Percentiles rank a stretch among this genome's conserved stretches.
Conservation (phyloP, 2,113 vertebrate species). For the Shinisaurus crocodilurus region DNA sequence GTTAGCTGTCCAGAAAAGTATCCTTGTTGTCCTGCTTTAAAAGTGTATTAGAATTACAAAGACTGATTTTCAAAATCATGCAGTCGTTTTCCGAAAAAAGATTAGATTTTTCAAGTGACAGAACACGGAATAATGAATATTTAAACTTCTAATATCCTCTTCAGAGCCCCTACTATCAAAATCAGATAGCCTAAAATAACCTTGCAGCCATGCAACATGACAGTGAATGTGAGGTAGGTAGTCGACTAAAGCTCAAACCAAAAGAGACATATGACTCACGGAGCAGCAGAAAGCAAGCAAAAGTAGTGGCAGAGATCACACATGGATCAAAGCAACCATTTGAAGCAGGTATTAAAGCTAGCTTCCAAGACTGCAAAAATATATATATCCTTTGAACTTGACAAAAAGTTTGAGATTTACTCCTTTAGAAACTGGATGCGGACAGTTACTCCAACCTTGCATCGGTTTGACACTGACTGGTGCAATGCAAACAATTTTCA, state of each 20-base stretch:
- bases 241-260: not conserved
- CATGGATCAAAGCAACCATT: not conserved
- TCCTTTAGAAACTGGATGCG: not conserved
- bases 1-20: not conserved
- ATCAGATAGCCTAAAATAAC: conserved; percentile 34
- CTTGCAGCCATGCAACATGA: conserved; percentile 14
- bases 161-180: conserved; percentile 6
- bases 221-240: conserved; percentile 6
- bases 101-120: not conserved
- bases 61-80: not conserved
- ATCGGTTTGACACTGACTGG: not conserved
- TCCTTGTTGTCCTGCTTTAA: not conserved
- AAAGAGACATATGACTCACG: not conserved
- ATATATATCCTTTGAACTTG: not conserved
- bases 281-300: not conserved
- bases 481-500: not conserved
- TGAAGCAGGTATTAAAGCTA: not conserved
- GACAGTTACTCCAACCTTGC: not conserved
- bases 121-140: not conserved
- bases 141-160: not conserved
- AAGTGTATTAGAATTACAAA: not conserved
- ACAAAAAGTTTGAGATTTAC: not conserved
- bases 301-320: not conserved
- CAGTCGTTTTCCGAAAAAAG: not conserved
- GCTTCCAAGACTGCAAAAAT: not conserved